These are phyloP conservation scores for Sabatieria punctata DNA, from an alignment of 2,888 invertebrate genomes.

Conservation along the genomic window DNA sequence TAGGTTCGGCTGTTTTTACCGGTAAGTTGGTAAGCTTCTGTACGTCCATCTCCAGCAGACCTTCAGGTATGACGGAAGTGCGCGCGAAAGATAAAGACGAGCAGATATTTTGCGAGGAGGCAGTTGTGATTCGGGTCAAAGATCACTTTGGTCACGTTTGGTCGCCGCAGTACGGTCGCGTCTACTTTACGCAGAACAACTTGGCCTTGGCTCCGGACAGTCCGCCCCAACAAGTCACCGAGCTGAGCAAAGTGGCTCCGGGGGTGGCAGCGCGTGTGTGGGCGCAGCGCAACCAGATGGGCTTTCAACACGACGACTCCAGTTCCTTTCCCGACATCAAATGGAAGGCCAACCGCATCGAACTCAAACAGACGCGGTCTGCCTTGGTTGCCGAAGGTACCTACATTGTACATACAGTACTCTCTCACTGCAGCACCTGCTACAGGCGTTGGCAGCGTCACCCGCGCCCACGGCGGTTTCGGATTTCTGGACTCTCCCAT, in stretches of 20 bases:
- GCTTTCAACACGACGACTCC: background rate
- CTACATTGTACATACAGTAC: no score
- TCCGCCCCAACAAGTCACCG: no score
- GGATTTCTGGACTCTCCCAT: background rate
- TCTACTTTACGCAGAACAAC: background rate
- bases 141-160: conserved; percentile 1
- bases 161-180: conserved; percentile 1
- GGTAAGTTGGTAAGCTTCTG: no score
- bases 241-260: no score
- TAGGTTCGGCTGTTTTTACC: no score
- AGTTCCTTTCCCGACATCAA: background rate
- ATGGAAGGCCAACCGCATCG: background rate
- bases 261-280: no score
- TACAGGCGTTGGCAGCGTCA: background rate
- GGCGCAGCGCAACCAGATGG: background rate
- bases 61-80: no score
- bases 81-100: no score
- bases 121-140: background rate
- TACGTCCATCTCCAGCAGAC: no score
- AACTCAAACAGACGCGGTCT: background rate
- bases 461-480: background rate
- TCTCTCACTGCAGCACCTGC: no score
- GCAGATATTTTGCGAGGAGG: background rate
- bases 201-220: no score
- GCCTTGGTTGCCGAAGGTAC: no score